Conservation (phyloP, 1,140 invertebrate species). For the Drosophila nasuta region DNA sequence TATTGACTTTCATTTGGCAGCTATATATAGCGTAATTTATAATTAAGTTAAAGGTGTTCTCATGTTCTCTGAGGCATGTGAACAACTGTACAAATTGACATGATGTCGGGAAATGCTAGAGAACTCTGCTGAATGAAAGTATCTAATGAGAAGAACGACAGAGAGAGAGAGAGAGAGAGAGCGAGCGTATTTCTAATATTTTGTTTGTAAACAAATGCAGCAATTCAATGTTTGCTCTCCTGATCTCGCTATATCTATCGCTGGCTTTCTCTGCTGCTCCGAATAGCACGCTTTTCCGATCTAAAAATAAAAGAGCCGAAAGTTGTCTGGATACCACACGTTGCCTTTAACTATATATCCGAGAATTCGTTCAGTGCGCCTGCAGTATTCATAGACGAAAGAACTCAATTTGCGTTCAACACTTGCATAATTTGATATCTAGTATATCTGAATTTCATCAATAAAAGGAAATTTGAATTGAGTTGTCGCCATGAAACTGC, state of each 20-base stretch:
- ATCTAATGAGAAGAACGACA: not conserved
- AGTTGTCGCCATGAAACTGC: slow-evolving; percentile 56
- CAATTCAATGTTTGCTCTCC: slow-evolving; percentile 5
- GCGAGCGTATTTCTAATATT: not conserved
- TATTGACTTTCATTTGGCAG: not conserved
- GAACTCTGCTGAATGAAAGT: not conserved
- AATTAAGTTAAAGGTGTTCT: slow-evolving; percentile 38
- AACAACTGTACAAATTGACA: slow-evolving; percentile 20
- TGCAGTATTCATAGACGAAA: slow-evolving; percentile 65
- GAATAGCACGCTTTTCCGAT: slow-evolving; percentile 36
- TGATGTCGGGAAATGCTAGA: not conserved
- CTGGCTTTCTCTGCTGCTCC: slow-evolving; percentile 17
- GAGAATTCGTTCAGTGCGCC: slow-evolving; percentile 51
- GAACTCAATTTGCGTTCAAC: slow-evolving; percentile 13
- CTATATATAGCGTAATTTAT: slow-evolving; percentile 17
- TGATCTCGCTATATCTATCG: slow-evolving; percentile 6
- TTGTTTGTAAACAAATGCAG: slow-evolving; percentile 54
- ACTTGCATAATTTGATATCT: slow-evolving; percentile 66
- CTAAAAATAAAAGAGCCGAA: slow-evolving; percentile 69
- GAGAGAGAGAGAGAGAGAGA: too few relatives aligned
- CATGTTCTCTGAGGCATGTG: slow-evolving; percentile 3
- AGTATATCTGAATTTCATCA: not conserved
- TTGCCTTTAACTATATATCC: slow-evolving; percentile 26
- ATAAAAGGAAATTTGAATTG: slow-evolving; percentile 15
- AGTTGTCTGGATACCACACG: slow-evolving; percentile 65